Conservation (phyloP, 2,888 invertebrate species). For the Acronicta leporina region DNA sequence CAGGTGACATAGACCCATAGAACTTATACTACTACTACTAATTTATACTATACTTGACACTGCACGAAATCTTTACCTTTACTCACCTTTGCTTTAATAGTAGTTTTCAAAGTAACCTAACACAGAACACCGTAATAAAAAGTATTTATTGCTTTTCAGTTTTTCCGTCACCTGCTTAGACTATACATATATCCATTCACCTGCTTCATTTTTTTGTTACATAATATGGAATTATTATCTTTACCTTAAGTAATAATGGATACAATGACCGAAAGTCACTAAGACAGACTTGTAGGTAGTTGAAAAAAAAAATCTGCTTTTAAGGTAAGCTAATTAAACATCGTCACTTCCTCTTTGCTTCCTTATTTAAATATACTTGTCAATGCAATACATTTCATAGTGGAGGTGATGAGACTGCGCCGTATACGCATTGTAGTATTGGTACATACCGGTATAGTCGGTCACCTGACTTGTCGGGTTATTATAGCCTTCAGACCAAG, state of each 20-base stretch:
- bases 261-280: background rate
- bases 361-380: conserved; percentile 22
- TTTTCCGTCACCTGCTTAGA: background rate
- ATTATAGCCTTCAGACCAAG: conserved; percentile 49
- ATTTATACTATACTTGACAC: too few relatives aligned
- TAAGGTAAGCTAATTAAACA: conserved; percentile 16
- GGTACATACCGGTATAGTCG: conserved; percentile 6
- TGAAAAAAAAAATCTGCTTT: conserved; percentile 5
- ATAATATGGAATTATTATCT: background rate
- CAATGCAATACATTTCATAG: conserved; percentile 12
- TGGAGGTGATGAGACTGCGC: conserved; percentile 20
- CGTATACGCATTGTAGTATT: background rate
- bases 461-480: conserved; percentile 18
- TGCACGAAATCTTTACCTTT: too few relatives aligned
- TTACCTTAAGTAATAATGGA: conserved; percentile 1
- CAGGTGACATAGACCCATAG: too few relatives aligned
- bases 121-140: background rate
- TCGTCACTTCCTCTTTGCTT: conserved; percentile 32
- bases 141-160: background rate
- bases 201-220: background rate
- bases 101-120: background rate
- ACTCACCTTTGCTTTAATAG: too few relatives aligned
- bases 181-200: too few relatives aligned
- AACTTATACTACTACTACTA: too few relatives aligned
- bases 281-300: background rate